phyloP scores from a whole-genome alignment of 2,797 vertebrate genomes.

The Peromyscus melanophrys region DNA sequence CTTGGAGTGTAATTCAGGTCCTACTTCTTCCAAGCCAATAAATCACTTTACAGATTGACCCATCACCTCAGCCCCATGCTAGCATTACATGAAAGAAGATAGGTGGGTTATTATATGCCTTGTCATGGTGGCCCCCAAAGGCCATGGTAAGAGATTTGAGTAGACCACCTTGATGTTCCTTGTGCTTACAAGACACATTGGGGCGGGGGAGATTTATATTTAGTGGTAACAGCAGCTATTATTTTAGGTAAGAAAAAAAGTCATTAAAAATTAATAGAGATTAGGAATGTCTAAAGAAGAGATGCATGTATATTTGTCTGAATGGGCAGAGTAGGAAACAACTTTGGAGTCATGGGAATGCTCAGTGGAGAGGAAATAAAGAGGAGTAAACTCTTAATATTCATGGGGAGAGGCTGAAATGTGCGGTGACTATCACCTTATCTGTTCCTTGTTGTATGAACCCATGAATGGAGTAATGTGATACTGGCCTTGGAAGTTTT shows the following conservation, averaged over 20 bases:
- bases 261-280: neutral
- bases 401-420: neutral
- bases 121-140: neutral
- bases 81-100: neutral
- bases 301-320: neutral
- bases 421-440: neutral
- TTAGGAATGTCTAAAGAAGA: neutral
- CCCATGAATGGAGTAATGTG: neutral
- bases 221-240: neutral
- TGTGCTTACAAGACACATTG: neutral
- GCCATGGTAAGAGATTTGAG: neutral
- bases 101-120: neutral
- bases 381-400: neutral
- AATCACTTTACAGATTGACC: neutral
- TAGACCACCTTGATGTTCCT: neutral
- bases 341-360: neutral
- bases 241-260: neutral
- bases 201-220: neutral
- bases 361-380: neutral
- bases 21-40: neutral
- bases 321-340: neutral
- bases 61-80: neutral
- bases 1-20: neutral
- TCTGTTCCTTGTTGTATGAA: neutral
- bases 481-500: neutral